Evolutionary conservation across 2,113 vertebrate species (phyloP).

Genomic region (Pygoscelis adeliae): DNA sequence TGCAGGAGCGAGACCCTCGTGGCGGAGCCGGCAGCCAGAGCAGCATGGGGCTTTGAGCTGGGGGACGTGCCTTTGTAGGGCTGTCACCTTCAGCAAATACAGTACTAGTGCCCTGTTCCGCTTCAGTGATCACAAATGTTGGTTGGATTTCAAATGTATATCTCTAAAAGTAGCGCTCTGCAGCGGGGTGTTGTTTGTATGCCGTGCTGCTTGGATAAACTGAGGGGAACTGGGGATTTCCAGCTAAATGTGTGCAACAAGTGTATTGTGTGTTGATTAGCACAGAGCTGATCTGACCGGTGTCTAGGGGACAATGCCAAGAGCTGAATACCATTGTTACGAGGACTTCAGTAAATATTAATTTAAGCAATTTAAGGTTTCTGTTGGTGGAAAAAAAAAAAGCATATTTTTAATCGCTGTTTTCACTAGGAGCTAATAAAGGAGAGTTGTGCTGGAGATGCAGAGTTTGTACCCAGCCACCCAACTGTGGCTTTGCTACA

Average conservation of each 20-base stretch:
- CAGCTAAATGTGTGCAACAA: constrained; percentile 44
- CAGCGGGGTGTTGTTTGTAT: constrained; percentile 54
- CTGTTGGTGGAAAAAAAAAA: neutral
- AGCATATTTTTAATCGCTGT: neutral
- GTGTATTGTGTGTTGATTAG: constrained; percentile 75
- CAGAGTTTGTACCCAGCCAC: neutral
- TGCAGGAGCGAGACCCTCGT: neutral
- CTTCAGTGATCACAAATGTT: neutral
- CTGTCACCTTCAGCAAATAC: neutral
- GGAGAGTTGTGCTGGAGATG: constrained; percentile 25
- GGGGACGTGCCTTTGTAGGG: neutral
- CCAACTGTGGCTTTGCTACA: neutral
- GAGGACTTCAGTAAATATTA: constrained; percentile 59
- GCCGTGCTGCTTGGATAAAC: constrained; percentile 42
- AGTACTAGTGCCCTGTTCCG: neutral
- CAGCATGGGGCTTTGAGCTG: neutral
- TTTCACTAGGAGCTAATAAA: constrained; percentile 33
- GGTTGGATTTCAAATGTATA: constrained; percentile 11
- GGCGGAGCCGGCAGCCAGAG: neutral
- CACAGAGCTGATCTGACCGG: constrained; percentile 25
- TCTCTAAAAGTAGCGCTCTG: neutral
- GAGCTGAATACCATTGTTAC: constrained; percentile 15
- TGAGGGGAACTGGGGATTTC: constrained; percentile 31
- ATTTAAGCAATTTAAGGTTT: neutral
- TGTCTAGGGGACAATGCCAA: constrained; percentile 18